Percentiles rank a stretch among this genome's conserved stretches.
Conservation (phyloP, 2,113 vertebrate species). For the Stegastes partitus region DNA sequence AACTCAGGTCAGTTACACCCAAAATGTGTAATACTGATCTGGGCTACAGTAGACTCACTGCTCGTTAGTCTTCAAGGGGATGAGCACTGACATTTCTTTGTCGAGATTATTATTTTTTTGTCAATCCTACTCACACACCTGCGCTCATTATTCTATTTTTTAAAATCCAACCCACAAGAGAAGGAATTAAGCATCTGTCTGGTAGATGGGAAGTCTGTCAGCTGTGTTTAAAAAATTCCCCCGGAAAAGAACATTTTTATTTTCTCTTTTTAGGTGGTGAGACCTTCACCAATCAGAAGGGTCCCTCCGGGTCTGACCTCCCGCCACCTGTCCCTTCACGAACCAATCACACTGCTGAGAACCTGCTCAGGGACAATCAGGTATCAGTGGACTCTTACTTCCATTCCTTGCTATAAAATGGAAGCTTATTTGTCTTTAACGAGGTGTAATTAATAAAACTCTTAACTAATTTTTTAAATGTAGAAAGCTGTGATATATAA, state of each 20-base stretch:
- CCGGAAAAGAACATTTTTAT: neutral
- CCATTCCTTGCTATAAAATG: no score
- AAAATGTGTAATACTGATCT: no score
- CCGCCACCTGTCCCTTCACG: slow-evolving; percentile 81
- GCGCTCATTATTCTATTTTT: no score
- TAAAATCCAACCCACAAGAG: neutral
- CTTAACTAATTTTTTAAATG: no score
- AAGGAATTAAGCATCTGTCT: neutral
- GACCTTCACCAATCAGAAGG: slow-evolving; percentile 85
- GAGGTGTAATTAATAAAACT: neutral
- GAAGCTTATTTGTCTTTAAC: neutral
- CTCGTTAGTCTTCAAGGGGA: no score
- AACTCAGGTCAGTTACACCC: slow-evolving; percentile 51
- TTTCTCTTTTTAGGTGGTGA: slow-evolving; percentile 55
- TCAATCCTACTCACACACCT: no score
- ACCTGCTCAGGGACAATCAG: slow-evolving; percentile 89
- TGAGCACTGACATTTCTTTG: neutral
- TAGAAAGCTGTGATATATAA: no score
- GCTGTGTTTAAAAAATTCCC: neutral
- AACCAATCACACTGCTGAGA: slow-evolving; percentile 91
- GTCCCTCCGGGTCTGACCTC: slow-evolving; percentile 85
- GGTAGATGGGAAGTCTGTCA: neutral
- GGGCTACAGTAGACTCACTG: no score
- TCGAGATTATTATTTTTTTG: no score
- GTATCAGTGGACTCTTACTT: slow-evolving; percentile 70